These are phyloP conservation scores for Holothuria glaberrima DNA, from an alignment of 35 echinoderm and acorn worm species.

Conservation along the genomic window DNA sequence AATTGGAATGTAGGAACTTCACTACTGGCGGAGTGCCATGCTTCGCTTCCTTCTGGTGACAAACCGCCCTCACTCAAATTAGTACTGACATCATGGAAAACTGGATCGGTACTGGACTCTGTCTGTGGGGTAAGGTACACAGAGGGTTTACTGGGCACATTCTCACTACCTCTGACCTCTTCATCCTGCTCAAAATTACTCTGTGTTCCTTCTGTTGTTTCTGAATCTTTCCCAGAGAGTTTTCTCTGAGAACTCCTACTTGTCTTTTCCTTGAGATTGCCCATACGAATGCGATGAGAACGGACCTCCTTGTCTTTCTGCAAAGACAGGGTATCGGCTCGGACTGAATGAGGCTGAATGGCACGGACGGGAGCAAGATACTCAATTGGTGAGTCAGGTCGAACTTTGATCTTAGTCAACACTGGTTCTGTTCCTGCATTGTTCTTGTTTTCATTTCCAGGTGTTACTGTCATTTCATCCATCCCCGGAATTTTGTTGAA, in stretches of 20 bases:
- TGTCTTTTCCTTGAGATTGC: no score
- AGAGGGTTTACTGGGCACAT: background rate
- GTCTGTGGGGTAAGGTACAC: background rate
- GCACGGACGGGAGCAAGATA: slow-evolving; percentile 54
- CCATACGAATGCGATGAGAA: no score
- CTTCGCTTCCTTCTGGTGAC: slow-evolving; percentile 37
- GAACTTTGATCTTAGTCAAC: background rate
- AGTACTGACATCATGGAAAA: slow-evolving; percentile 39
- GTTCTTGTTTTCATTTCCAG: slow-evolving; percentile 65
- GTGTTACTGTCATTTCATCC: slow-evolving; percentile 42
- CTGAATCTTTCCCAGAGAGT: background rate
- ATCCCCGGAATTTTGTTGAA: slow-evolving; percentile 59
- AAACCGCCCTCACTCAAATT: background rate
- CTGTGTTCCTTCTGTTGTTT: no score
- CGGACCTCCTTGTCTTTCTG: no score
- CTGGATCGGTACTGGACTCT: background rate
- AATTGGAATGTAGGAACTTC: slow-evolving; percentile 52
- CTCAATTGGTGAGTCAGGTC: slow-evolving; percentile 67
- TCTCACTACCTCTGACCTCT: background rate
- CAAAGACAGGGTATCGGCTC: slow-evolving; percentile 39
- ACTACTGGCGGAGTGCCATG: slow-evolving; percentile 4
- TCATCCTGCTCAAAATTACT: background rate
- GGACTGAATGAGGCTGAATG: slow-evolving; percentile 51
- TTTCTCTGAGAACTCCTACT: background rate
- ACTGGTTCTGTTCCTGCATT: slow-evolving; percentile 36